Percentiles rank a stretch among this genome's conserved stretches.
Evolutionary conservation across 1,140 invertebrate species (phyloP).

Genomic region (Habropoda laboriosa): DNA sequence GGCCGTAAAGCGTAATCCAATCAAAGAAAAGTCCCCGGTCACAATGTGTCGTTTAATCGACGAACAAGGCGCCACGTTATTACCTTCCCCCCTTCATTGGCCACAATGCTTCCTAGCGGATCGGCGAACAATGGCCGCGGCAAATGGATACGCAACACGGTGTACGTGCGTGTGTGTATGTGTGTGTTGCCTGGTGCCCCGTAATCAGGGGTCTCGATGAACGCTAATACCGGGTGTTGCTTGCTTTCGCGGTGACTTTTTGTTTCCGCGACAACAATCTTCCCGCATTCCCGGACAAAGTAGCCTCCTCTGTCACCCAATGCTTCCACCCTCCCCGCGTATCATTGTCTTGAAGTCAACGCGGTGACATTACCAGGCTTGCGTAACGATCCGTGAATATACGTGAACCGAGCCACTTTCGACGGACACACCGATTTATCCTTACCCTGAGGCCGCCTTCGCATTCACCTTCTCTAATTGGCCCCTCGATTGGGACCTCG

Average conservation of each 20-base stretch:
- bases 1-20: conserved; percentile 63
- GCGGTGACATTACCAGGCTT: conserved; percentile 35
- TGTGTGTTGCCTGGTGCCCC: too few species aligned
- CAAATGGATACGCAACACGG: conserved; percentile 65
- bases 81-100: conserved; percentile 57
- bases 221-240: conserved; percentile 65
- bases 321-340: not conserved
- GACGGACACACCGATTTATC: conserved; percentile 21
- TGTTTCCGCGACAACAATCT: conserved; percentile 68
- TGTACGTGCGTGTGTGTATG: too few species aligned
- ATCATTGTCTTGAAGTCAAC: conserved; percentile 36
- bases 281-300: conserved; percentile 68
- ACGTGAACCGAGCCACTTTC: not conserved
- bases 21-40: conserved; percentile 64
- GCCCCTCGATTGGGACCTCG: conserved; percentile 9
- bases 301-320: not conserved
- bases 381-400: conserved; percentile 41
- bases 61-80: conserved; percentile 68
- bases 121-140: conserved; percentile 64
- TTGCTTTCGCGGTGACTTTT: conserved; percentile 58
- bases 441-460: not conserved
- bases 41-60: conserved; percentile 68
- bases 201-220: conserved; percentile 66
- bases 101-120: conserved; percentile 64
- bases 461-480: conserved; percentile 26